Conservation (phyloP, 2,888 invertebrate genomes). For the Drosophila rubida region DNA sequence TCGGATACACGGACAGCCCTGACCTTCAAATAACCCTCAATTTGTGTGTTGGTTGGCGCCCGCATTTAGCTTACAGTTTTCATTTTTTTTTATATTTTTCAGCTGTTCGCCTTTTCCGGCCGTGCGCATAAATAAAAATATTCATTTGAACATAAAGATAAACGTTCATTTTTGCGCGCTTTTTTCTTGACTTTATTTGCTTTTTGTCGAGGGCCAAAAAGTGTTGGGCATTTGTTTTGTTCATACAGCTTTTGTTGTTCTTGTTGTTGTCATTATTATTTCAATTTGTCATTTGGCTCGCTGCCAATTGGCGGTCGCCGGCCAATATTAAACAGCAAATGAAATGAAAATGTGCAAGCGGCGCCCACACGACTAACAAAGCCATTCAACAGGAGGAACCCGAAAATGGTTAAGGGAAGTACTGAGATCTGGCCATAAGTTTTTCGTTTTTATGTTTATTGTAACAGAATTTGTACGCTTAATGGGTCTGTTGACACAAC, state of each 20-base stretch:
- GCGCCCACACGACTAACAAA: conserved; percentile 51
- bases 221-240: conserved; percentile 41
- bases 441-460: conserved; percentile 18
- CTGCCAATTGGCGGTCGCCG: conserved; percentile 65
- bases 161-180: conserved; percentile 56
- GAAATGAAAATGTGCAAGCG: conserved; percentile 59
- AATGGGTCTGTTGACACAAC: not conserved
- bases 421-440: conserved; percentile 25
- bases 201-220: conserved; percentile 44
- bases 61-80: conserved; percentile 41
- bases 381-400: not conserved
- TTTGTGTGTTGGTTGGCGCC: conserved; percentile 45
- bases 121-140: conserved; percentile 77
- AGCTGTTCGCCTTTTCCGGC: conserved; percentile 66
- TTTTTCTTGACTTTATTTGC: conserved; percentile 17
- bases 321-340: conserved; percentile 68
- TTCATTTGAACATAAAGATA: conserved; percentile 78
- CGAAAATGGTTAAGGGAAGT: not conserved
- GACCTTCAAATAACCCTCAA: conserved; percentile 76
- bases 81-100: conserved; percentile 39
- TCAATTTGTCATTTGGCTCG: conserved; percentile 77
- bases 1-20: conserved; percentile 38
- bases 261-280: conserved; percentile 55
- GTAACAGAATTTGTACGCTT: conserved; percentile 3
- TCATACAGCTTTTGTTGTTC: conserved; percentile 19